Evolutionary conservation across 2,888 invertebrate species (phyloP).

Genomic region (Tridacna crocea): DNA sequence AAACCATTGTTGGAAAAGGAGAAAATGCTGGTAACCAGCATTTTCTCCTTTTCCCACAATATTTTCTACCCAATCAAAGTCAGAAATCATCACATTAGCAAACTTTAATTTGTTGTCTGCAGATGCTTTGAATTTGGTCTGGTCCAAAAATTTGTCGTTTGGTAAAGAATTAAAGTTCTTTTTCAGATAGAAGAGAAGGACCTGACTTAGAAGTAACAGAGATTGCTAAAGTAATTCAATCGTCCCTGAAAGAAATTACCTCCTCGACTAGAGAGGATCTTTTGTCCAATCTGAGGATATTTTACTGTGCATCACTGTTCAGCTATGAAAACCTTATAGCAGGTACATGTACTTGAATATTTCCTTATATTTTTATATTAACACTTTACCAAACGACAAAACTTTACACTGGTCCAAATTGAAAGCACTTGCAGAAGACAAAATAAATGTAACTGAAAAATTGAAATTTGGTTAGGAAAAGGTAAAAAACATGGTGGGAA

Average conservation of each 20-base stretch:
- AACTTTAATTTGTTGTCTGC: too few species aligned
- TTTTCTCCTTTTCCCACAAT: too few species aligned
- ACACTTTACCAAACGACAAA: too few species aligned
- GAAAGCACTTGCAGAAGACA: too few species aligned
- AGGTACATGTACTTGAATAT: conserved; percentile 6
- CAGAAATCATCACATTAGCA: too few species aligned
- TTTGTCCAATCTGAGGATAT: conserved; percentile 11
- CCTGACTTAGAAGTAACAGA: background rate
- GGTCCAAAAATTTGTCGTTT: background rate
- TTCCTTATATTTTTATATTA: background rate
- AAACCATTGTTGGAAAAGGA: too few species aligned
- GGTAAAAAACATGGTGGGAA: background rate
- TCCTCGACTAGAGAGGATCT: background rate
- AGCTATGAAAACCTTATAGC: background rate
- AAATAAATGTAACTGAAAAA: too few species aligned
- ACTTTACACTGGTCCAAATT: too few species aligned
- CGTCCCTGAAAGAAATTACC: conserved; percentile 1
- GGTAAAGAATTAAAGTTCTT: background rate
- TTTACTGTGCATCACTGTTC: conserved; percentile 15
- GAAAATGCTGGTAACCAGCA: too few species aligned
- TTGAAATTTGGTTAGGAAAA: background rate
- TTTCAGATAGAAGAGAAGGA: conserved; percentile 15
- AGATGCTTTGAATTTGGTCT: too few species aligned
- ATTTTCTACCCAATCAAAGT: too few species aligned
- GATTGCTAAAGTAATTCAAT: background rate